These are phyloP conservation scores for Rhingia campestris DNA, from an alignment of 2,888 invertebrate genomes.

Conservation along the genomic window DNA sequence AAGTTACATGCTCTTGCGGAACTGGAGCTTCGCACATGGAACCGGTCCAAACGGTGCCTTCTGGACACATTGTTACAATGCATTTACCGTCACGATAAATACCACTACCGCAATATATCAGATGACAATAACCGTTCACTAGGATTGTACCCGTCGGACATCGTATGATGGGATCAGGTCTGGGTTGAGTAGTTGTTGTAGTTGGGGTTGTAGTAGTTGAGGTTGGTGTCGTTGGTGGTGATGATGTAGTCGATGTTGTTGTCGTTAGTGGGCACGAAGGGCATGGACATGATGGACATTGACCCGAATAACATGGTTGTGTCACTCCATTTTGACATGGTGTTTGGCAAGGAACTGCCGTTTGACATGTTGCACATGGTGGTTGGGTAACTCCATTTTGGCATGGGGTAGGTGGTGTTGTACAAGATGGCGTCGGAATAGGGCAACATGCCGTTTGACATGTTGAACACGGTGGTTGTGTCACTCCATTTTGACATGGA, in stretches of 20 bases:
- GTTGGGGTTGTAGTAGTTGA: conserved; percentile 17
- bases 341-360: neutral
- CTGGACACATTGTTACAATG: conserved; percentile 75
- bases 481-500: conserved; percentile 5
- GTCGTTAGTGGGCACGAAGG: neutral
- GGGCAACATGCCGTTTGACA: neutral
- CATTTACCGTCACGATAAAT: conserved; percentile 75
- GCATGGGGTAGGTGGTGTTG: neutral
- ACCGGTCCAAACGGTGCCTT: conserved; percentile 77
- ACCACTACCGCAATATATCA: conserved; percentile 76
- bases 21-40: conserved; percentile 74
- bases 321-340: conserved; percentile 4
- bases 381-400: neutral
- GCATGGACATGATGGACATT: neutral
- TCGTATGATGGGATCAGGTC: conserved; percentile 49
- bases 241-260: conserved; percentile 11
- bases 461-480: neutral
- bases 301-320: neutral
- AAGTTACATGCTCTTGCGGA: conserved; percentile 66
- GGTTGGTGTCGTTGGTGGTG: conserved; percentile 2
- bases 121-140: conserved; percentile 75
- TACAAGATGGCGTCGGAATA: no score
- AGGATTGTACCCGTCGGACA: conserved; percentile 77
- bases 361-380: neutral
- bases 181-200: conserved; percentile 24